Base-by-base conservation (phyloP, 2,113 vertebrate species). In the Pangasianodon gigas region DNA sequence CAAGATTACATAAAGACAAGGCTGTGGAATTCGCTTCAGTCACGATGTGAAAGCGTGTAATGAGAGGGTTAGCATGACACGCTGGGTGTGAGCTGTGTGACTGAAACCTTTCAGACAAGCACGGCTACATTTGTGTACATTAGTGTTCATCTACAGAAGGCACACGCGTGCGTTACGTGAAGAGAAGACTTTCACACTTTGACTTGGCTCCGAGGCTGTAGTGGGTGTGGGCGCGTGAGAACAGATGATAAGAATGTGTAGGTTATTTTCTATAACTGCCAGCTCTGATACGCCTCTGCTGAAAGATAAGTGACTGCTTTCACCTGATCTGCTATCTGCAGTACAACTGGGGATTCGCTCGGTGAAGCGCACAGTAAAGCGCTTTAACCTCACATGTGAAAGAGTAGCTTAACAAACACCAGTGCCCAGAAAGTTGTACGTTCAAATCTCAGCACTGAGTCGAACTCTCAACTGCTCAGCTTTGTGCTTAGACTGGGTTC, bases 201-300 rank as follows among this genome's bases (percentile, higher is more conserved):
- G 6, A 46, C 37, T 46, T 18, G 13, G 4, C 75, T n/a, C 75
- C 10, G 41, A 52, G 75, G 87, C 75, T 67, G 44, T 13, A 65
- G 41, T 54, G 84, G 87, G 85, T 79, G 79, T 51, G 79, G 67
- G 26, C 52, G 24, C 56, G 44, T 13, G 37, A 44, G 13, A 80
- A 83, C 52, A 83, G 58, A 29, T 82, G 52, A 86, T 26, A 85
- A 77, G 26, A 44, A 89, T 51, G 9, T 48, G 83, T 65, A 48
- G 19, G 10, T 26, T 77, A 32, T 51, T 37, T 37, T 37, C 37
- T 37, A 37, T 37, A 37, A 24, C 9, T 77, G 54, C 56, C 11
- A 18, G 37, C 80, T 80, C 24, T 46, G n/a, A 44, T 44, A 41
- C 3, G 62, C 32, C n/a, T 90, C 37, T 37, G n/a, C 32, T 58